phyloP scores from a whole-genome alignment of 2,888 invertebrate species.

The Cephus pygmeus region DNA sequence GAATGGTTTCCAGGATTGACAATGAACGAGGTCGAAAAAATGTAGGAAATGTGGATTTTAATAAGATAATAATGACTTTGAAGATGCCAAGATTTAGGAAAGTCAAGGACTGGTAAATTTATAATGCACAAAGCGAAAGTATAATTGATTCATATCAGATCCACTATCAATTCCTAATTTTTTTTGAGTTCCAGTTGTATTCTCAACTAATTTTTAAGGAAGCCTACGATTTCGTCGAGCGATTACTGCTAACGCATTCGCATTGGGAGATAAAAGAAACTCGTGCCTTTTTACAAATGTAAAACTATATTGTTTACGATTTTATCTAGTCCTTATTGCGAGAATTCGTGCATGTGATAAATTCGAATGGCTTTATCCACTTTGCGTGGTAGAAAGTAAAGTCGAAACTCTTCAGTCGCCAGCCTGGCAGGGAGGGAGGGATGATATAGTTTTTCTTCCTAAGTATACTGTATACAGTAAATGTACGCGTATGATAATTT shows the following conservation, averaged over 20 bases:
- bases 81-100: background rate
- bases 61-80: background rate
- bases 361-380: background rate
- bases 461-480: background rate
- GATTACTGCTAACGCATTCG: background rate
- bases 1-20: background rate
- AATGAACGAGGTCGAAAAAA: background rate
- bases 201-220: background rate
- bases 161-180: background rate
- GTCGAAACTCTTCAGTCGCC: constrained; percentile 3
- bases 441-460: background rate
- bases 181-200: background rate
- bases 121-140: background rate
- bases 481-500: background rate
- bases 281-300: constrained; percentile 46
- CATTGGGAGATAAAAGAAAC: constrained; percentile 25
- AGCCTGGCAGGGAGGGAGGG: background rate
- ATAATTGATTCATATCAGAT: background rate
- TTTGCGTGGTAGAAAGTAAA: background rate
- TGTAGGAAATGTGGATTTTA: no score
- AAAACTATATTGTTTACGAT: constrained; percentile 1
- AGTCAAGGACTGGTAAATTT: background rate
- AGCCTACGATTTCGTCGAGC: background rate
- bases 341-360: constrained; percentile 13
- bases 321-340: constrained; percentile 7